Evolutionary conservation across 2,888 invertebrate species (phyloP).

Genomic region (Andrena flavipes): DNA sequence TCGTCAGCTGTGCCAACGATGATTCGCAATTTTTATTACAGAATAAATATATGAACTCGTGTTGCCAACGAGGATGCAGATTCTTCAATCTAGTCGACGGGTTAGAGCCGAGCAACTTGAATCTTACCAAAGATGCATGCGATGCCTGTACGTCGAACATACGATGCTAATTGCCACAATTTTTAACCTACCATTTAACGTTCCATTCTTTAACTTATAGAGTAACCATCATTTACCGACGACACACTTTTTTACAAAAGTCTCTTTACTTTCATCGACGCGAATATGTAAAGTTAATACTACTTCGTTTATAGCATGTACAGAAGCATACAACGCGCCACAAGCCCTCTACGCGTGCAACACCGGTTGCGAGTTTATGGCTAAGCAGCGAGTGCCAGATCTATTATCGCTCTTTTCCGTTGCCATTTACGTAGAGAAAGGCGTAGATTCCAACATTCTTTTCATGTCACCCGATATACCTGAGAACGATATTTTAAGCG

Average conservation of each 20-base stretch:
- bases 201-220: background rate
- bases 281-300: background rate
- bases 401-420: conserved; percentile 75
- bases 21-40: conserved; percentile 56
- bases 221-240: background rate
- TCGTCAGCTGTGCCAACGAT: background rate
- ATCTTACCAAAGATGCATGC: conserved; percentile 79
- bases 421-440: conserved; percentile 76
- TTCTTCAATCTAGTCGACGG: conserved; percentile 82
- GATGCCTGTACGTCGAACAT: conserved; percentile 76
- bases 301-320: conserved; percentile 76
- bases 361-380: conserved; percentile 80
- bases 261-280: background rate
- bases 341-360: conserved; percentile 77
- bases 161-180: background rate
- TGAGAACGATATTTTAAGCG: conserved; percentile 80
- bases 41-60: conserved; percentile 76
- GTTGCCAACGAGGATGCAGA: conserved; percentile 83
- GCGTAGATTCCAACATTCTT: conserved; percentile 75
- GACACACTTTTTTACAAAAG: background rate
- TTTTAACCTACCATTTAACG: background rate
- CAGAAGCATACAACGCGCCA: conserved; percentile 78
- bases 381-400: conserved; percentile 75
- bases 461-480: conserved; percentile 80
- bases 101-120: conserved; percentile 75